A percentile compares a stretch with the other conserved stretches of the same genome.
These are phyloP conservation scores for Odontamblyopus rebecca DNA, from an alignment of 2,797 vertebrate genomes.

Conservation along the genomic window DNA sequence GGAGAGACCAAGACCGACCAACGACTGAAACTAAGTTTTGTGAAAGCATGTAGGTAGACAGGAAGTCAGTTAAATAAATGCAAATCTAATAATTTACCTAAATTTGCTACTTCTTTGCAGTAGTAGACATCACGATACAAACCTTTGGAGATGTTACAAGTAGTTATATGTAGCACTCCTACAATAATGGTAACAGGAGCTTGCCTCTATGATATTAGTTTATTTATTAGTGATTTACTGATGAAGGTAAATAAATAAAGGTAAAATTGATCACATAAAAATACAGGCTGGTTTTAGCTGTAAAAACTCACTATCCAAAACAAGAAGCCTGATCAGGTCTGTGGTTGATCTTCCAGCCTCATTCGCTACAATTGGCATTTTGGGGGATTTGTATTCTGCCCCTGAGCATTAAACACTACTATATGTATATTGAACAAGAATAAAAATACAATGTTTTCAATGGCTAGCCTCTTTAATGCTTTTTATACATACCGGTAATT, in stretches of 20 bases:
- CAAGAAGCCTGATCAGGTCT: not conserved
- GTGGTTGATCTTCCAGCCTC: not conserved
- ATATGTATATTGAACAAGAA: no score
- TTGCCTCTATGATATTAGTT: not conserved
- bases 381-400: not conserved
- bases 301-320: no score
- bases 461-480: no score
- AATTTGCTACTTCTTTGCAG: not conserved
- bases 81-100: not conserved
- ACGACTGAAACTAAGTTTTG: slow-evolving; percentile 88
- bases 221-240: not conserved
- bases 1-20: slow-evolving; percentile 90
- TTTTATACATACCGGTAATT: no score
- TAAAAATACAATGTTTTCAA: no score
- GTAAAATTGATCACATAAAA: not conserved
- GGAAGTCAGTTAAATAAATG: not conserved
- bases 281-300: not conserved
- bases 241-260: not conserved
- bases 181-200: not conserved
- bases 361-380: not conserved
- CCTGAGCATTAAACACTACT: no score
- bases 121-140: not conserved
- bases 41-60: slow-evolving; percentile 90
- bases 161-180: no score
- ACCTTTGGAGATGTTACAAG: not conserved